Percentiles rank a stretch among this genome's conserved stretches.
These are phyloP conservation scores for Agrochola macilenta DNA, from an alignment of 2,888 invertebrate genomes.

Conservation along the genomic window DNA sequence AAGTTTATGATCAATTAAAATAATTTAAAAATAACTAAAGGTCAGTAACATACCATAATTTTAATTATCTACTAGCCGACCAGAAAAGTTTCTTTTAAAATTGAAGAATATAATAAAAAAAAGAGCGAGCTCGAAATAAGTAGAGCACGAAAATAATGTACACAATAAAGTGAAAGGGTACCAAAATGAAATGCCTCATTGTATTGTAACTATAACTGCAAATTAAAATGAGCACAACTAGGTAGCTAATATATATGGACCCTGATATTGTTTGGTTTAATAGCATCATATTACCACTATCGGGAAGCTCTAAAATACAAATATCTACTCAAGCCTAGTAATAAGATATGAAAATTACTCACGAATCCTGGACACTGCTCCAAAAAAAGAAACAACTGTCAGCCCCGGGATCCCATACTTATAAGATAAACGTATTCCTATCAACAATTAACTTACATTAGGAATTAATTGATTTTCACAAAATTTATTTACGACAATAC, in stretches of 20 bases:
- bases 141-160: constrained; percentile 89
- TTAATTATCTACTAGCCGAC: constrained; percentile 7
- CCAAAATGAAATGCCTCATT: constrained; percentile 76
- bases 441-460: constrained; percentile 74
- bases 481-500: constrained; percentile 79
- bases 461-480: constrained; percentile 73
- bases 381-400: constrained; percentile 74
- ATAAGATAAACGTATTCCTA: constrained; percentile 65
- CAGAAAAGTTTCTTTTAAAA: constrained; percentile 31
- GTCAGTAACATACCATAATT: constrained; percentile 14
- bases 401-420: constrained; percentile 84
- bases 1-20: neutral
- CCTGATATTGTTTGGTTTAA: constrained; percentile 42
- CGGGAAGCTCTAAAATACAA: constrained; percentile 68
- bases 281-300: constrained; percentile 56
- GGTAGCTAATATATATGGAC: constrained; percentile 4
- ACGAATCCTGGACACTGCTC: constrained; percentile 81
- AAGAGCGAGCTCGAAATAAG: constrained; percentile 81
- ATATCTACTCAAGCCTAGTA: constrained; percentile 72
- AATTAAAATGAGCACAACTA: constrained; percentile 24
- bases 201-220: constrained; percentile 55
- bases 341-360: constrained; percentile 75
- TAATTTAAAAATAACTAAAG: neutral
- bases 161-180: constrained; percentile 90
- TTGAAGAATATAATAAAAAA: constrained; percentile 65